Evolutionary conservation across 2,797 vertebrate genomes (phyloP), one percentile per base, ranked within the genome.

Genomic region (Dicrostonyx torquatus): DNA sequence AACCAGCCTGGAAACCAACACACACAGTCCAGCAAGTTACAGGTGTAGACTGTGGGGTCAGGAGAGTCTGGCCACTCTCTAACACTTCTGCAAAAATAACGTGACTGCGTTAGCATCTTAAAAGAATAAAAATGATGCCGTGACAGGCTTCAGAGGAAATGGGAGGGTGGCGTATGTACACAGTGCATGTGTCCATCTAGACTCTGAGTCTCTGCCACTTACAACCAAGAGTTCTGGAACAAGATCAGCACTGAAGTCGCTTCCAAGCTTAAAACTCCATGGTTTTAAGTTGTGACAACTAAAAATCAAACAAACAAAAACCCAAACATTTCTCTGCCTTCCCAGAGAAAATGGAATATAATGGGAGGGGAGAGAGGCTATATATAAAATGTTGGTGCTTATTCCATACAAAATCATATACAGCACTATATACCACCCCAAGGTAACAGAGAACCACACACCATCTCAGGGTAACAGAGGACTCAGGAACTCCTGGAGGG

Each of bases 261-360:
- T 85, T 62, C 76, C 53, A 75, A 29, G 20, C 53, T 96, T 87
- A 80, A 87, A 84, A 77, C 3, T 24, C 1, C 37, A 50, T 45
- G 26, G 72, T 76, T 90, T 91, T 37, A 37, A 64, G 34, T 58
- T 80, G 40, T 70, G 90, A 85, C 43, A 64, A 89, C 31, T 66
- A 92, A 94, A 58, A 94, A 91, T 40, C 70, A 72, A 72, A 5
- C 29, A 43, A 89, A 88, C 40, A 68, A 34, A 88, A 88, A n/a
- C 75, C 37, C 1, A 66, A 26, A 22, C 8, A 70, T 90, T 94
- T 91, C 70, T 93, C 43, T n/a, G 87, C 37, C 60, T 79, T 80
- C 48, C 53, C 53, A 60, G 0, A 13, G 37, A 48, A 68, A 43
- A n/a, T 8, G 34, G 0, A 86, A 48, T 43, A 24, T 6, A 5